Conservation (phyloP, 2,113 vertebrate genomes). For the Hepsetus odoe region DNA sequence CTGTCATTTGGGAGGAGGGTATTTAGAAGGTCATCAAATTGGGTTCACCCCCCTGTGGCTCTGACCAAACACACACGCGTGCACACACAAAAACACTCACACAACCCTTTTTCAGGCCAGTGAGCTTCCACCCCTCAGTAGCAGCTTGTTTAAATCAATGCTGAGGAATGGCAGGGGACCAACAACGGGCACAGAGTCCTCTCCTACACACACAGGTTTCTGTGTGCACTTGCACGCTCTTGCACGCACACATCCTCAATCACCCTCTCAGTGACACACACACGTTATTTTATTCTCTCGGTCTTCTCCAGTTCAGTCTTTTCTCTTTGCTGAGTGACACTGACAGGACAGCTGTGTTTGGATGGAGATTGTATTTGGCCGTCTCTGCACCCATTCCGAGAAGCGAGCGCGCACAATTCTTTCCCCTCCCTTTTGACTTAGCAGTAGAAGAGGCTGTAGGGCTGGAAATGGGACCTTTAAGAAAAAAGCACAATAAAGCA, state of each 20-base stretch:
- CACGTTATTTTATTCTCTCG: not conserved
- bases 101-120: conserved; percentile 53
- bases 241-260: conserved; percentile 15
- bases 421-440: not conserved
- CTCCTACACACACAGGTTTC: not conserved
- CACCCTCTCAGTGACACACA: conserved; percentile 30
- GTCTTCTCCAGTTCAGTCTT: not conserved
- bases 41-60: conserved; percentile 7
- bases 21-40: conserved; percentile 43
- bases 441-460: not conserved
- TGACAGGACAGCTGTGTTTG: conserved; percentile 18
- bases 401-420: not conserved
- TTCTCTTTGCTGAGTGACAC: conserved; percentile 39
- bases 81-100: conserved; percentile 17
- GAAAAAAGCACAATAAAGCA: not conserved
- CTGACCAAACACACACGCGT: not conserved
- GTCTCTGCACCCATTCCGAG: conserved; percentile 29
- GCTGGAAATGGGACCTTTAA: conserved; percentile 7
- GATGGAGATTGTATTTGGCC: conserved; percentile 49
- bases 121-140: conserved; percentile 49
- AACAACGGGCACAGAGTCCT: conserved; percentile 29
- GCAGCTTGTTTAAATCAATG: conserved; percentile 59
- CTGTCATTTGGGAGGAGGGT: conserved; percentile 17
- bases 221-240: not conserved
- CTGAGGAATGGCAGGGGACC: conserved; percentile 48